Base-by-base conservation (phyloP, 2,888 invertebrate genomes). In the Seladonia tumulorum region DNA sequence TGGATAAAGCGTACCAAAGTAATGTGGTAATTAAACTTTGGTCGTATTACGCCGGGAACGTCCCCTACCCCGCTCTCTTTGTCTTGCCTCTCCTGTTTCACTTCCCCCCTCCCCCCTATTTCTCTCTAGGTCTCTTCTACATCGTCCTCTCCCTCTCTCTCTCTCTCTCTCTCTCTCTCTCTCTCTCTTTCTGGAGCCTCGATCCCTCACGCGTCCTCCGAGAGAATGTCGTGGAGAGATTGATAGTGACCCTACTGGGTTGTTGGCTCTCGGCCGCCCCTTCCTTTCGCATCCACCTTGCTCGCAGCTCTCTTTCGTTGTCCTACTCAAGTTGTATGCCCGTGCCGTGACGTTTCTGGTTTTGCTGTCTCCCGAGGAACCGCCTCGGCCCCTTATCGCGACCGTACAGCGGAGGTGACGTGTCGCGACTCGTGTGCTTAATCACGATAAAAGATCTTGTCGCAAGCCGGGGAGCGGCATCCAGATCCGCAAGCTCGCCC, bases 391-490 rank as follows among this genome's bases (percentile, higher is more conserved):
- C 83, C 92, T 94, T 94, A 94, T 94, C 94, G 92, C 89, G 83
- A 88, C 90, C n/a, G 35, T 88, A 89, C 93, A 92, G 92, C 88
- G 90, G 92, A 92, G 93, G 91, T 93, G 92, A 92, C 92, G 93
- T 93, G 93, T 93, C 91, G 92, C 93, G 92, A 91, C 90, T 91
- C 91, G 89, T 90, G 91, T 89, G 89, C 93, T 93, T 92, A 93
- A 94, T 94, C 93, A 93, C 93, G 94, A 94, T 94, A 93, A 92
- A 93, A 94, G 94, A 94, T 94, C 94, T 94, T 94, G 94, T 93
- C 94, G 91, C 92, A 92, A 92, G 92, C 90, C 91, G 90, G 90
- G 92, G 93, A 92, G 92, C 91, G 91, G 91, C 93, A 92, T 92
- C 92, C 91, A 92, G 92, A 92, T 90, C 90, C 90, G 89, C 88